Base-by-base conservation (phyloP, 2,888 invertebrate species). In the Panopea generosa region DNA sequence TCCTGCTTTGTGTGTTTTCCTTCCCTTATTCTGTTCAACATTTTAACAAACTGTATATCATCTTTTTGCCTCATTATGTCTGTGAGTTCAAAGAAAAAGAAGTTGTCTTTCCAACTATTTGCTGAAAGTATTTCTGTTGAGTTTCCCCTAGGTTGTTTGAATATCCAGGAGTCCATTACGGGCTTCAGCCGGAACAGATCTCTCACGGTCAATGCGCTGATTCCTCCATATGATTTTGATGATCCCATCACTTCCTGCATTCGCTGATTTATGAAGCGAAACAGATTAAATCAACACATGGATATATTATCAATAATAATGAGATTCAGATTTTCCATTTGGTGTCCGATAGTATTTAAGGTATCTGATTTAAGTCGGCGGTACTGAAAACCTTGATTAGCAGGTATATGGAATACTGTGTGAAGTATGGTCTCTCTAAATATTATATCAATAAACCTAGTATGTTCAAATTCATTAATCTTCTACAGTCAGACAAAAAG, bases 281-380 rank as follows among this genome's bases (percentile, higher is more conserved):
- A 45, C 45, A 9, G 16, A 9, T 20, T 45, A n/a, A 55, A 47
- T 9, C 83, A 80, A 33, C 82, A 83, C 84, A 84, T 84, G 11
- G 80, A 82, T 11, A 82, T 74, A 60, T 84, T 82, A 77, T 85
- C 84, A 55, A 84, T 82, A n/a, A 85, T 38, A 38, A 53, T 6
- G 65, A 59, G 1, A 73, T 53, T 73, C 27, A 79, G 29, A 43
- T 56, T 4, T 59, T 14, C 40, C 27, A 60, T 72, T 53, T 73
- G 59, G 2, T 29, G 18, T 18, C 47, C 45, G 11, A 71, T 16
- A 2, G 66, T 47, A 45, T 57, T 57, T 26, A 65, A 40, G 26
- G 55, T 56, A 45, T 75, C 50, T 53, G 49, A 60, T 33, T 69
- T 66, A 18, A 79, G 27, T 14, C 66, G 70, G 66, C 71, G 75